A percentile compares a stretch with the other conserved stretches of the same genome.
These are phyloP conservation scores for Lithobates sylvaticus DNA, from an alignment of 2,797 vertebrate species.

Conservation along the genomic window DNA sequence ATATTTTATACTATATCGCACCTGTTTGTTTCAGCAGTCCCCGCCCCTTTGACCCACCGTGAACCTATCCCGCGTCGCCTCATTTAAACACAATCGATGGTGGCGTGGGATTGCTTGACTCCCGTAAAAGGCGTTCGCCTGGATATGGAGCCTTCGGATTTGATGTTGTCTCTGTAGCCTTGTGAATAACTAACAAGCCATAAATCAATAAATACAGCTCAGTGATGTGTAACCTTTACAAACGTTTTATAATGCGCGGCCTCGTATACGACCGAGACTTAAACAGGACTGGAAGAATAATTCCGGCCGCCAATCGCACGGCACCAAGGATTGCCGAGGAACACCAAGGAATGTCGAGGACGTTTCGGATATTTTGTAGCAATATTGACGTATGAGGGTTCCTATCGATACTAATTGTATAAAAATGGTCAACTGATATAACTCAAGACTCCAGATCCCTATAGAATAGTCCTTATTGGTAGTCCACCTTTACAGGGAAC, in stretches of 20 bases:
- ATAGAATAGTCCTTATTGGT: too few relatives aligned
- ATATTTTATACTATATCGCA: too few relatives aligned
- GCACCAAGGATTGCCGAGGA: too few relatives aligned
- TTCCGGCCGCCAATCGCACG: not conserved
- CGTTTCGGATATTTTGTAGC: too few relatives aligned
- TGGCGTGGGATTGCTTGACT: not conserved
- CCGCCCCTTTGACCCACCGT: not conserved
- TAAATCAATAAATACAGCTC: not conserved
- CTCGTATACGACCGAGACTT: not conserved
- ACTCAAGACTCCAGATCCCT: too few relatives aligned
- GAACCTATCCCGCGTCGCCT: too few relatives aligned
- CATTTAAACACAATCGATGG: not conserved
- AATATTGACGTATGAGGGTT: too few relatives aligned
- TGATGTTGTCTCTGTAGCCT: not conserved
- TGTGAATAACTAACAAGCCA: not conserved
- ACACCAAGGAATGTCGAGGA: too few relatives aligned
- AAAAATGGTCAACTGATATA: too few relatives aligned
- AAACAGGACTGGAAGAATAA: not conserved
- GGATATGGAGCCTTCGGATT: not conserved
- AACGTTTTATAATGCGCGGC: not conserved
- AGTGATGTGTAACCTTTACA: not conserved
- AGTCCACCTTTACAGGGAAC: too few relatives aligned
- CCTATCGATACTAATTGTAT: too few relatives aligned
- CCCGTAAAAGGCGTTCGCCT: not conserved
- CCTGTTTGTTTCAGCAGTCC: not conserved